Conservation (phyloP, 2,113 vertebrate genomes). For the Apodemus speciosus region DNA sequence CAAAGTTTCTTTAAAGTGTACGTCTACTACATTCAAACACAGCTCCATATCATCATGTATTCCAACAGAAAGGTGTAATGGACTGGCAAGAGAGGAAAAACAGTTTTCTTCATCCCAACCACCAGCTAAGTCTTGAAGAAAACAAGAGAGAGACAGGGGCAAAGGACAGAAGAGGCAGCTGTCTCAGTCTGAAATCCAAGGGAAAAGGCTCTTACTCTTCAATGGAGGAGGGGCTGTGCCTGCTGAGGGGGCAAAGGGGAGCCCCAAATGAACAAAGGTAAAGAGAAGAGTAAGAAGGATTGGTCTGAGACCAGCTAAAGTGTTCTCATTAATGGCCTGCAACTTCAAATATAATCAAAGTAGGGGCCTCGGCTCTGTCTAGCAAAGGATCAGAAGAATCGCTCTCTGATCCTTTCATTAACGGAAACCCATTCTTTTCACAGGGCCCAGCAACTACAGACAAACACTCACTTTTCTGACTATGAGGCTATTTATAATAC, state of each 20-base stretch:
- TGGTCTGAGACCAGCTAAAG: conserved; percentile 63
- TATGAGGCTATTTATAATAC: conserved; percentile 57
- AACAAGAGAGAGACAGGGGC: conserved; percentile 3
- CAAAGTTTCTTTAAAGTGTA: conserved; percentile 42
- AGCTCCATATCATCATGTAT: conserved; percentile 18
- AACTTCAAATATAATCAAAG: conserved; percentile 77
- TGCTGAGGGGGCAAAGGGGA: conserved; percentile 58
- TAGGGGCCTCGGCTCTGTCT: conserved; percentile 51
- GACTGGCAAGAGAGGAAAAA: conserved; percentile 24
- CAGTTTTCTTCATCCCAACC: conserved; percentile 20
- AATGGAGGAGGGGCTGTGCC: conserved; percentile 53
- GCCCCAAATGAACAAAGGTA: conserved; percentile 68
- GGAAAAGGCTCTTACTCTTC: conserved; percentile 61
- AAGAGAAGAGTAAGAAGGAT: conserved; percentile 69
- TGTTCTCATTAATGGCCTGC: conserved; percentile 71
- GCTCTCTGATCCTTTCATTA: conserved; percentile 59
- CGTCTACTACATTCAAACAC: conserved; percentile 3
- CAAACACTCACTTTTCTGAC: conserved; percentile 45
- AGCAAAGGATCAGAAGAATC: conserved; percentile 70
- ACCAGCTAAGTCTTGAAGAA: conserved; percentile 61
- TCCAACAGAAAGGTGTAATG: conserved; percentile 20
- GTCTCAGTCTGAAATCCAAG: conserved; percentile 44
- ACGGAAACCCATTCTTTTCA: conserved; percentile 61
- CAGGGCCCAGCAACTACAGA: conserved; percentile 26
- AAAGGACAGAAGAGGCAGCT: conserved; percentile 61